These are phyloP conservation scores for Trisateles emortualis DNA, from an alignment of 2,888 invertebrate species.

Conservation along the genomic window DNA sequence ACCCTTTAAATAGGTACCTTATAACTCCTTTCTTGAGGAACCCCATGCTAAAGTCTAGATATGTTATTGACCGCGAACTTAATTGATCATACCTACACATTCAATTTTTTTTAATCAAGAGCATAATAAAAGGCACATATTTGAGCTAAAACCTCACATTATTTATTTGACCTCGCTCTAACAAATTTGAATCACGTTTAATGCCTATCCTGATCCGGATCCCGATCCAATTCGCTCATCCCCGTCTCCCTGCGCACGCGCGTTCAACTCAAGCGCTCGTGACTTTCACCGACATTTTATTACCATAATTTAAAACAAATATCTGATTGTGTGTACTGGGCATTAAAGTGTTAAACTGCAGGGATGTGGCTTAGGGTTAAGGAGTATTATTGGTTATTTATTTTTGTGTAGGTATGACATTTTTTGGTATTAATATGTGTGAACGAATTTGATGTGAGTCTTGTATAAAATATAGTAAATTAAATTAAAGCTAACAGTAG, in stretches of 20 bases:
- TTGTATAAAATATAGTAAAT: no score
- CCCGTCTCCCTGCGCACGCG: constrained; percentile 68
- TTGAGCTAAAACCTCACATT: constrained; percentile 13
- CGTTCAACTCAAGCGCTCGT: constrained; percentile 77
- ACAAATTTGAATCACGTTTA: constrained; percentile 54
- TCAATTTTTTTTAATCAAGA: not conserved
- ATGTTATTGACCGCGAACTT: no score
- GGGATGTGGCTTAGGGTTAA: constrained; percentile 62
- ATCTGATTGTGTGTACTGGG: constrained; percentile 86
- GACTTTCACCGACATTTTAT: constrained; percentile 87
- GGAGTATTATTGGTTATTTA: not conserved
- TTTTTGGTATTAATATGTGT: no score
- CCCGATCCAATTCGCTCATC: constrained; percentile 75
- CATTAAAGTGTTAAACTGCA: constrained; percentile 86
- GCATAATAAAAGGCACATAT: constrained; percentile 2
- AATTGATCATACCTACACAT: no score
- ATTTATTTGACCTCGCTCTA: constrained; percentile 48
- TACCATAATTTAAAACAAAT: constrained; percentile 88
- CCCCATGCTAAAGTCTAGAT: no score
- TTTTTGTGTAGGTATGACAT: not conserved
- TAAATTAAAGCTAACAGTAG: no score
- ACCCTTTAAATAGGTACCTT: no score
- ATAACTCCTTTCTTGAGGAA: no score
- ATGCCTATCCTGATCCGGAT: constrained; percentile 58
- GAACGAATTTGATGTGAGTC: no score